phyloP scores from a whole-genome alignment of 2,888 invertebrate species.

The Hetaerina titia region DNA sequence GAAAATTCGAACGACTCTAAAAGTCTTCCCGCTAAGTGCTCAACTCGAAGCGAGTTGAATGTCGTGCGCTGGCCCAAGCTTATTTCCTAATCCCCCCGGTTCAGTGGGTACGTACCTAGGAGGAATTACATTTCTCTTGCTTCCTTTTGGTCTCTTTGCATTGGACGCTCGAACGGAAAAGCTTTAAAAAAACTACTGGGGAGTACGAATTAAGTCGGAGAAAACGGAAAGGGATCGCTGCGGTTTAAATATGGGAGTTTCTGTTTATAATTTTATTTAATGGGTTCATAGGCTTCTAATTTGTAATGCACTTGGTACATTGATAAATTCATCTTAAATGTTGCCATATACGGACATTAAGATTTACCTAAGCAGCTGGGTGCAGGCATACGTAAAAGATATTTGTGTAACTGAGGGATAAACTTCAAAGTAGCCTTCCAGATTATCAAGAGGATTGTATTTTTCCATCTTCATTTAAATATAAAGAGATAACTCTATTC shows the following conservation, averaged over 20 bases:
- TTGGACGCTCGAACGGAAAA: not conserved
- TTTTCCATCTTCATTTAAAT: too few relatives aligned
- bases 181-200: not conserved
- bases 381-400: too few relatives aligned
- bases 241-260: not conserved
- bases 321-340: not conserved
- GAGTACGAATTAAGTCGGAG: not conserved
- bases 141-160: not conserved
- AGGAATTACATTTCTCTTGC: not conserved
- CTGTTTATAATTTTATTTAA: not conserved
- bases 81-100: not conserved
- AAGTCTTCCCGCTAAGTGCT: not conserved
- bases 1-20: not conserved
- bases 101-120: not conserved
- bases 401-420: too few relatives aligned
- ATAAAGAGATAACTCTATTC: too few relatives aligned
- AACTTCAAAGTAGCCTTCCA: too few relatives aligned
- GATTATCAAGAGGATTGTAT: too few relatives aligned
- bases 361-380: too few relatives aligned
- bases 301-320: not conserved
- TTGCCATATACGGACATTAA: too few relatives aligned
- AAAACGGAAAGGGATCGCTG: not conserved
- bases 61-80: not conserved
- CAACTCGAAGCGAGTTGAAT: not conserved
- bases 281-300: not conserved